Evolutionary conservation across 2,113 vertebrate species (phyloP).

Genomic region (Dasyornis broadbenti): DNA sequence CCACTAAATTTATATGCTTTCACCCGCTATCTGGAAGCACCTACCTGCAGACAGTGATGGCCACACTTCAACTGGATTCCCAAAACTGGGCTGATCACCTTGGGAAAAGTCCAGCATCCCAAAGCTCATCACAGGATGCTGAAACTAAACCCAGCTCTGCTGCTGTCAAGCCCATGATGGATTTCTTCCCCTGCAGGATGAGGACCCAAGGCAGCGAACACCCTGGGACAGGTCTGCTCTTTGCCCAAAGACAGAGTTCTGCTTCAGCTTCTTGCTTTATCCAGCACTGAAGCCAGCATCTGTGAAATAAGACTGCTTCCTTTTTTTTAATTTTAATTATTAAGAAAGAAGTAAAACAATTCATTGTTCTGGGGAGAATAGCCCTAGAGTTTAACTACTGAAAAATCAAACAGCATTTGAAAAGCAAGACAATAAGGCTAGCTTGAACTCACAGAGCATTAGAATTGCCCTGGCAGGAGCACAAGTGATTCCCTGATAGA

Average conservation of each 20-base stretch:
- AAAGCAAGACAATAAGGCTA: constrained; percentile 8
- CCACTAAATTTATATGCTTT: background rate
- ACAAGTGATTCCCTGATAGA: constrained; percentile 1
- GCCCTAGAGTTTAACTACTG: constrained; percentile 13
- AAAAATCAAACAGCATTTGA: constrained; percentile 40
- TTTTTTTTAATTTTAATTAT: background rate
- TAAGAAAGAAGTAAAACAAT: background rate
- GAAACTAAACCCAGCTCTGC: background rate
- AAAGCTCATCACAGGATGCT: background rate
- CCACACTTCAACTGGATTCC: background rate
- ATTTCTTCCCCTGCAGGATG: background rate
- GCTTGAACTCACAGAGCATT: background rate
- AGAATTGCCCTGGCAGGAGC: background rate
- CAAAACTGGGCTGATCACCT: background rate
- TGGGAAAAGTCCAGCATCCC: background rate
- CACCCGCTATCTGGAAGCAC: background rate
- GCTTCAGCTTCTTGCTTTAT: background rate
- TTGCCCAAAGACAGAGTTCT: background rate
- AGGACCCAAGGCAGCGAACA: background rate
- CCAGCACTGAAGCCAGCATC: background rate
- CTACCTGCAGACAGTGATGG: background rate
- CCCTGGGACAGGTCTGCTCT: background rate
- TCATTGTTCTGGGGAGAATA: background rate
- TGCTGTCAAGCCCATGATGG: background rate
- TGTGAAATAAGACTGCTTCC: background rate